phyloP scores from a whole-genome alignment of 35 echinoderm and acorn worm species.

The Ophiothrix spiculata region DNA sequence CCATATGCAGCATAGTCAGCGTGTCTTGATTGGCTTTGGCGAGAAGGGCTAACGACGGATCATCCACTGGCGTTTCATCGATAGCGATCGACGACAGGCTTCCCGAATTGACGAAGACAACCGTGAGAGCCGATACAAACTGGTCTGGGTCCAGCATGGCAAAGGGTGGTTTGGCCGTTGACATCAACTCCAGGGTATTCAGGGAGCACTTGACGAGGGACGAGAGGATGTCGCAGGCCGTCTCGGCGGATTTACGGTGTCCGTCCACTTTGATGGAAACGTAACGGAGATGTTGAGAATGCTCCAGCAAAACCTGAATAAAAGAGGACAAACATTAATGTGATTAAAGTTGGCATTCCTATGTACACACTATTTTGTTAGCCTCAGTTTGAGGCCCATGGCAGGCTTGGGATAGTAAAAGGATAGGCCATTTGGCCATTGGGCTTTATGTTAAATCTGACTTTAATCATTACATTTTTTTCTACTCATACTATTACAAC shows the following conservation, averaged over 20 bases:
- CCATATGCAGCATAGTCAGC: constrained; percentile 65
- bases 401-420: no score
- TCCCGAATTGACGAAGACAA: constrained; percentile 58
- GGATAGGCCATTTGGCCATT: no score
- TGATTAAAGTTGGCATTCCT: no score
- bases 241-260: constrained; percentile 53
- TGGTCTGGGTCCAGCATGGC: constrained; percentile 50
- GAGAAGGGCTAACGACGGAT: constrained; percentile 57
- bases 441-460: no score
- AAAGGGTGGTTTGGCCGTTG: constrained; percentile 61
- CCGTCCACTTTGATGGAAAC: constrained; percentile 80
- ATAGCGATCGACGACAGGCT: constrained; percentile 57
- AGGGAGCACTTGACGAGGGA: constrained; percentile 68
- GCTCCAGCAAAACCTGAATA: constrained; percentile 59
- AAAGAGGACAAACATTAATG: no score
- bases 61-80: constrained; percentile 81
- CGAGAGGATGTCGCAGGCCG: constrained; percentile 70
- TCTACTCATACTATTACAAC: no score
- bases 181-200: constrained; percentile 79
- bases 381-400: no score
- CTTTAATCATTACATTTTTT: no score
- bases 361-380: no score
- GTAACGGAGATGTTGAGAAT: constrained; percentile 58
- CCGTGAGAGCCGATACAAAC: constrained; percentile 56
- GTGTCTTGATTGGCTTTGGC: constrained; percentile 52